These are phyloP conservation scores for Pseudomyrmex sp. DNA, from an alignment of 1,140 invertebrate species.

Conservation along the genomic window DNA sequence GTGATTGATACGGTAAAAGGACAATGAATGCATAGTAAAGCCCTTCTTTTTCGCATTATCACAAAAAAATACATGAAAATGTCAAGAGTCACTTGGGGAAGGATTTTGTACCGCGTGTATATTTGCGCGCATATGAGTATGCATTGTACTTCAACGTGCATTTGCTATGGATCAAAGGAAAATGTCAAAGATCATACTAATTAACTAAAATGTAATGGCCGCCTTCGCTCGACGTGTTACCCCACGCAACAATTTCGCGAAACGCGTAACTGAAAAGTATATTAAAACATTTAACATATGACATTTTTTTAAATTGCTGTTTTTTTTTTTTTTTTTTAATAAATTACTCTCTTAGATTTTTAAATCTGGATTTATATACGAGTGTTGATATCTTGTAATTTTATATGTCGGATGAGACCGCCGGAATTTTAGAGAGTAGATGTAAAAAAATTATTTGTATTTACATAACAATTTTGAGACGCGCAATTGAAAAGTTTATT, in stretches of 20 bases:
- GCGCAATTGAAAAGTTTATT: no score
- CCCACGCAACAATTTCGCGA: conserved; percentile 3
- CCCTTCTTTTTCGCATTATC: conserved; percentile 1
- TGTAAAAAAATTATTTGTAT: no score
- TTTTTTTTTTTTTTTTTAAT: neutral
- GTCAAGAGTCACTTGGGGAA: conserved; percentile 21
- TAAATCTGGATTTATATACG: neutral
- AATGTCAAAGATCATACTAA: conserved; percentile 2
- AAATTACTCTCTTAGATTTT: neutral
- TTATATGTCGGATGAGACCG: no score
- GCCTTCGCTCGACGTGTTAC: neutral
- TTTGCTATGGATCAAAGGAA: neutral
- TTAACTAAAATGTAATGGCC: neutral
- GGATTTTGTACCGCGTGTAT: neutral
- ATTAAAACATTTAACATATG: neutral
- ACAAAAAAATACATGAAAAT: conserved; percentile 36
- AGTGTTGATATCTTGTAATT: no score
- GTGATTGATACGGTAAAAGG: conserved; percentile 30
- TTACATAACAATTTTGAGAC: no score
- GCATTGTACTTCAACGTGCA: neutral
- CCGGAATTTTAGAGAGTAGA: no score
- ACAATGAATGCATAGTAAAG: conserved; percentile 1
- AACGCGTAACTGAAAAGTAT: neutral
- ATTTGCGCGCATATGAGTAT: neutral
- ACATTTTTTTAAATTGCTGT: neutral